Evolutionary conservation across 2,888 invertebrate genomes (phyloP).

Genomic region (Hemithea aestivaria): DNA sequence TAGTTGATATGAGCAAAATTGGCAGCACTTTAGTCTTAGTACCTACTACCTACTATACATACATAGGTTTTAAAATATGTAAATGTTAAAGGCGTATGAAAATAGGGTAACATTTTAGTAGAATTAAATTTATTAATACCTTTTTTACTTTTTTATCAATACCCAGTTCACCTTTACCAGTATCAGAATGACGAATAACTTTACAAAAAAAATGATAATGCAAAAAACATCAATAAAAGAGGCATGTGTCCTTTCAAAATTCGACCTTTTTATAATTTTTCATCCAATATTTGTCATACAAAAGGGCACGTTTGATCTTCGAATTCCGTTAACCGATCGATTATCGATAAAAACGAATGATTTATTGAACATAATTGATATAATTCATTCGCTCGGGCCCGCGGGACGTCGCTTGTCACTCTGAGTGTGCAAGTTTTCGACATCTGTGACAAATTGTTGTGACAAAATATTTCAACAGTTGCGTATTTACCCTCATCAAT

Average conservation of each 20-base stretch:
- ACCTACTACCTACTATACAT: too few species aligned
- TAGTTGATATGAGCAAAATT: too few species aligned
- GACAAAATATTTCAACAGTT: conserved; percentile 79
- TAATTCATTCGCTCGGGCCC: conserved; percentile 58
- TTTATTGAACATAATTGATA: conserved; percentile 70
- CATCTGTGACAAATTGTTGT: conserved; percentile 78
- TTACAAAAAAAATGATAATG: conserved; percentile 25
- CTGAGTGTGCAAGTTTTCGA: conserved; percentile 66
- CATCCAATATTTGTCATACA: conserved; percentile 60
- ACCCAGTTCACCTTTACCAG: too few species aligned
- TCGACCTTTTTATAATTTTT: conserved; percentile 37
- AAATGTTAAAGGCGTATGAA: too few species aligned
- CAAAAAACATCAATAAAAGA: conserved; percentile 35
- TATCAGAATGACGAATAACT: neutral
- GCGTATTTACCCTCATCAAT: conserved; percentile 58
- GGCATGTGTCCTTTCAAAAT: conserved; percentile 27
- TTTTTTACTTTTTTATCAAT: too few species aligned
- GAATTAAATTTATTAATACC: too few species aligned
- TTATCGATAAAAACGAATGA: conserved; percentile 62
- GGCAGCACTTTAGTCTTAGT: too few species aligned
- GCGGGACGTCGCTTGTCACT: conserved; percentile 55
- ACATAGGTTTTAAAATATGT: too few species aligned
- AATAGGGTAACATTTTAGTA: too few species aligned
- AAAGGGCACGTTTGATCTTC: conserved; percentile 60
- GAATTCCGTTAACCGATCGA: conserved; percentile 67